phyloP scores from a whole-genome alignment of 1,140 invertebrate species.

The Anoplolepis gracilipes region DNA sequence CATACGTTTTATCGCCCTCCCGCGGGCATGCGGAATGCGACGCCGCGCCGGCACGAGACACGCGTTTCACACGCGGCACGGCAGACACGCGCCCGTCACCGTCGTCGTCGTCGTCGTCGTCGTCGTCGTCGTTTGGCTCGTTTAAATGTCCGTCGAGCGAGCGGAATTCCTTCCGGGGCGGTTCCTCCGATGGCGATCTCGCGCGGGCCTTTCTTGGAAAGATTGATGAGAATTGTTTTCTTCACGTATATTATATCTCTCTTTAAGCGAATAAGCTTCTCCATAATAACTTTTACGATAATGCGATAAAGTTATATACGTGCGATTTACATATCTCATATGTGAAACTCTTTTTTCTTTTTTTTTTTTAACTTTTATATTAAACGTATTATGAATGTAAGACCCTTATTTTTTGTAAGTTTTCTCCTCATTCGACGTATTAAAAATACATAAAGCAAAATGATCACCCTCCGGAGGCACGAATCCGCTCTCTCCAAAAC shows the following conservation, averaged over 20 bases:
- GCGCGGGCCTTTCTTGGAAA: neutral
- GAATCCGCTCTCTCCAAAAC: neutral
- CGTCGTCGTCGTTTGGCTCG: slow-evolving; percentile 38
- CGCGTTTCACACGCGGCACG: slow-evolving; percentile 73
- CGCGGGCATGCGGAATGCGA: slow-evolving; percentile 82
- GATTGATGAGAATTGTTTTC: slow-evolving; percentile 17
- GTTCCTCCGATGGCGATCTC: slow-evolving; percentile 23
- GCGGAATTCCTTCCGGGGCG: slow-evolving; percentile 50
- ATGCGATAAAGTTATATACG: neutral
- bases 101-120: too few relatives aligned
- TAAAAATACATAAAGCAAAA: slow-evolving; percentile 44
- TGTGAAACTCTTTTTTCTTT: neutral
- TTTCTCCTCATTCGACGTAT: slow-evolving; percentile 31
- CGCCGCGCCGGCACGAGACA: slow-evolving; percentile 82
- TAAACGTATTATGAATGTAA: neutral
- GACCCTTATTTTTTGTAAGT: neutral
- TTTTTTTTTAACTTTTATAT: neutral
- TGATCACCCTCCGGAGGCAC: slow-evolving; percentile 26
- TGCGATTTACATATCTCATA: neutral
- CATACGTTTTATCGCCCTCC: slow-evolving; percentile 86
- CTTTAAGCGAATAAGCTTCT: neutral
- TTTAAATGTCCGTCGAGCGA: slow-evolving; percentile 7
- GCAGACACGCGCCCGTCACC: slow-evolving; percentile 18
- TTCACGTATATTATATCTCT: neutral
- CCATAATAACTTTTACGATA: neutral